phyloP scores from a whole-genome alignment of 1,140 invertebrate genomes.

The Leucophenga varia region DNA sequence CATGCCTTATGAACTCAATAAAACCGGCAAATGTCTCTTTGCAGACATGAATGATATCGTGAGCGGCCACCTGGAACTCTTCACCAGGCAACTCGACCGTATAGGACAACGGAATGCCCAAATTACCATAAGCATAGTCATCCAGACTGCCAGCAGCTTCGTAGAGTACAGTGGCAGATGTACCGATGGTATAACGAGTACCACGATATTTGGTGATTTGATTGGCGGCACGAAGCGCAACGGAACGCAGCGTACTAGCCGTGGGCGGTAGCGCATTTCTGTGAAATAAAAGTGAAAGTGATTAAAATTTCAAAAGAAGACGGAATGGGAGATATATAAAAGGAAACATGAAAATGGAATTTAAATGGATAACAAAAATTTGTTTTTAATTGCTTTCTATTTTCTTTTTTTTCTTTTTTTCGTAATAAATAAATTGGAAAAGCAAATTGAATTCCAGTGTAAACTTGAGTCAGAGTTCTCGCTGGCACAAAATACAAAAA shows the following conservation, averaged over 20 bases:
- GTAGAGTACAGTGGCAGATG: constrained; percentile 60
- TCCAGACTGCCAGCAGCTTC: constrained; percentile 63
- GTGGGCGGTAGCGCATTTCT: constrained; percentile 46
- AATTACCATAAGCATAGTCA: constrained; percentile 64
- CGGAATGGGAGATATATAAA: background rate
- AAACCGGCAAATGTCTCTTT: constrained; percentile 73
- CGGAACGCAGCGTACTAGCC: constrained; percentile 35
- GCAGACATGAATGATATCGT: constrained; percentile 68
- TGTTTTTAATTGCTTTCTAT: constrained; percentile 48
- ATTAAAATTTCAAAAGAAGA: too few species aligned
- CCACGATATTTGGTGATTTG: constrained; percentile 50
- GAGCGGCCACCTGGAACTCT: constrained; percentile 65
- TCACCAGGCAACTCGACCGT: constrained; percentile 72
- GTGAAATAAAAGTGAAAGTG: background rate
- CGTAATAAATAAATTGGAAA: constrained; percentile 48
- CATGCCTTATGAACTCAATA: constrained; percentile 50
- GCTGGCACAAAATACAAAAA: too few species aligned
- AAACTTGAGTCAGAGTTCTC: too few species aligned
- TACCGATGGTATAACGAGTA: constrained; percentile 63
- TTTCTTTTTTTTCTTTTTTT: too few species aligned
- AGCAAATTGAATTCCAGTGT: constrained; percentile 54
- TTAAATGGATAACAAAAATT: constrained; percentile 38
- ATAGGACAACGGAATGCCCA: constrained; percentile 64
- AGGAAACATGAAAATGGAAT: constrained; percentile 11
- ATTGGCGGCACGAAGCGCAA: constrained; percentile 44